Conservation (phyloP, 2,888 invertebrate species). For the Sthenelais limicola region DNA sequence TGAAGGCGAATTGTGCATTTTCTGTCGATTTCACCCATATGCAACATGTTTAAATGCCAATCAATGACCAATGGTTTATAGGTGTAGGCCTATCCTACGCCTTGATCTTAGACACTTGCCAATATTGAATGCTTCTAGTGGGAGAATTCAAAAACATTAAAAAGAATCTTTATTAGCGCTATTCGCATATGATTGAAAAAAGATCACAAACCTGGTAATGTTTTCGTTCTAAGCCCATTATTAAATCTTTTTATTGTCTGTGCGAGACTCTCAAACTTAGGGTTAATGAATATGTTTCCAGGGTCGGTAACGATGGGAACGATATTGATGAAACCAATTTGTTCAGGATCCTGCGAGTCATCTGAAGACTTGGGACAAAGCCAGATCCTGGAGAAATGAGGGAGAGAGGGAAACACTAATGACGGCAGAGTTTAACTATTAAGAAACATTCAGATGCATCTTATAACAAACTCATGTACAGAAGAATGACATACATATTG, state of each 20-base stretch:
- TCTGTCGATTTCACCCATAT: no score
- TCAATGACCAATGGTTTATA: no score
- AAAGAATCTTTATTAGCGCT: background rate
- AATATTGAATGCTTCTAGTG: no score
- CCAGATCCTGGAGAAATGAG: conserved; percentile 38
- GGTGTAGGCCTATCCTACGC: no score
- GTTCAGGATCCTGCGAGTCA: conserved; percentile 38
- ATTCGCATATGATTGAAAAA: background rate
- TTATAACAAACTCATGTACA: no score
- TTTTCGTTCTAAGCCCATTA: conserved; percentile 37
- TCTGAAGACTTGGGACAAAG: conserved; percentile 16
- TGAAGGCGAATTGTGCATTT: no score
- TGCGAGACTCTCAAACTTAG: conserved; percentile 46
- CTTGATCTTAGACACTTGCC: no score
- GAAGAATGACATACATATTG: no score
- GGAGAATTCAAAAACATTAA: no score
- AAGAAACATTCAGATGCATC: no score
- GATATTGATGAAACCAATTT: conserved; percentile 46
- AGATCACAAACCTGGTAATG: conserved; percentile 39
- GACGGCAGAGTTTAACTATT: no score
- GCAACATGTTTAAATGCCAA: no score
- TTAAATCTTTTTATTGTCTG: conserved; percentile 43
- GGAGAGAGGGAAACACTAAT: background rate
- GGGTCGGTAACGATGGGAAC: conserved; percentile 42
- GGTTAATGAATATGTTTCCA: conserved; percentile 43